Conservation (phyloP, 1,140 invertebrate species). For the Arion vulgaris region DNA sequence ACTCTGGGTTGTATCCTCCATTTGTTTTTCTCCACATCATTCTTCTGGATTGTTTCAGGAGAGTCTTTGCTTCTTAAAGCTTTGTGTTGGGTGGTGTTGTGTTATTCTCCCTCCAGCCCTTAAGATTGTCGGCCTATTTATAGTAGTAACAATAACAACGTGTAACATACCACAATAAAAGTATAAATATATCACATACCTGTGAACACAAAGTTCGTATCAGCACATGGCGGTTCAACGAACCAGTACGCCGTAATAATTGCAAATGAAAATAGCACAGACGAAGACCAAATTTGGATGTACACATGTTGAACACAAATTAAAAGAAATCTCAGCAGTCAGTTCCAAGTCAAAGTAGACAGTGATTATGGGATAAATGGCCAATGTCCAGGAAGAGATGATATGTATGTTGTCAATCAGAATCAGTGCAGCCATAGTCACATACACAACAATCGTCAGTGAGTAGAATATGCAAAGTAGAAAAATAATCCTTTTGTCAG, state of each 20-base stretch:
- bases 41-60: no score
- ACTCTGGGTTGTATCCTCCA: no score
- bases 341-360: not conserved
- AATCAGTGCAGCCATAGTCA: not conserved
- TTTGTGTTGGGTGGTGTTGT: no score
- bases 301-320: not conserved
- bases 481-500: conserved; percentile 40
- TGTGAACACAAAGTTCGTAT: not conserved
- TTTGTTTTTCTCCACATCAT: no score
- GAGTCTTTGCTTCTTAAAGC: no score
- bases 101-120: no score
- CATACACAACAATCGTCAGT: not conserved
- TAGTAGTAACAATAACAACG: no score
- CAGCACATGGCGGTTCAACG: not conserved
- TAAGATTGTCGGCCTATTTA: no score
- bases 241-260: not conserved
- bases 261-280: conserved; percentile 16
- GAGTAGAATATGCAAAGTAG: conserved; percentile 29
- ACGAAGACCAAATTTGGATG: not conserved
- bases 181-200: conserved; percentile 7
- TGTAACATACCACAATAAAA: no score
- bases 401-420: not conserved
- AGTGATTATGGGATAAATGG: not conserved
- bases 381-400: not conserved
- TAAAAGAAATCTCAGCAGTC: not conserved